Evolutionary conservation across 2,797 vertebrate genomes (phyloP).

Genomic region (Chloroceryle amazona): DNA sequence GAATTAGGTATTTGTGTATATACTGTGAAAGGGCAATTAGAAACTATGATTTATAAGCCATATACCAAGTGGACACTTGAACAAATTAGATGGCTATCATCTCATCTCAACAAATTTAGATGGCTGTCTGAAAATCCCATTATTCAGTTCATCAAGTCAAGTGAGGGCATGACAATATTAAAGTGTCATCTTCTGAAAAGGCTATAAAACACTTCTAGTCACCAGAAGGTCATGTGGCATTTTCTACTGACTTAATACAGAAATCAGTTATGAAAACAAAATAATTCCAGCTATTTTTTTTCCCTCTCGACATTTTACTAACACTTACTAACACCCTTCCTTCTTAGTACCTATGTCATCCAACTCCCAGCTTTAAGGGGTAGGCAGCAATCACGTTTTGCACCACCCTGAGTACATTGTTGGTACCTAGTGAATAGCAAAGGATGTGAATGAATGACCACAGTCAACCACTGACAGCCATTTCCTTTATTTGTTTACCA

Average conservation of each 20-base stretch:
- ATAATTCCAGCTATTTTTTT: not conserved
- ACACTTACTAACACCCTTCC: not conserved
- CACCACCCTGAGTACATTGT: not conserved
- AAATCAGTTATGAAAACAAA: not conserved
- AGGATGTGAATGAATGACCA: not conserved
- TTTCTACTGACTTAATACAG: not conserved
- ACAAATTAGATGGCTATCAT: not conserved
- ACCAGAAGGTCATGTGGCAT: not conserved
- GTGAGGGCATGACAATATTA: not conserved
- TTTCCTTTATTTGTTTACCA: not conserved
- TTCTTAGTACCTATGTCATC: not conserved
- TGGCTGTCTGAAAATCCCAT: not conserved
- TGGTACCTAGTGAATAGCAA: not conserved
- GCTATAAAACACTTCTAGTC: not conserved
- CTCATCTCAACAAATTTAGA: not conserved
- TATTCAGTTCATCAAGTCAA: not conserved
- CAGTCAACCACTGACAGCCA: not conserved
- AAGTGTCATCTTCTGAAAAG: not conserved
- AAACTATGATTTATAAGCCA: not conserved
- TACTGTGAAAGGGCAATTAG: not conserved
- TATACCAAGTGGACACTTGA: not conserved
- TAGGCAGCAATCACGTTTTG: not conserved
- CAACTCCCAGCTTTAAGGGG: not conserved
- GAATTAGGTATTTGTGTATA: not conserved
- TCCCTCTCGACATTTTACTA: not conserved